Conservation (phyloP, 2,888 invertebrate species). For the Drosophila melanosoma region DNA sequence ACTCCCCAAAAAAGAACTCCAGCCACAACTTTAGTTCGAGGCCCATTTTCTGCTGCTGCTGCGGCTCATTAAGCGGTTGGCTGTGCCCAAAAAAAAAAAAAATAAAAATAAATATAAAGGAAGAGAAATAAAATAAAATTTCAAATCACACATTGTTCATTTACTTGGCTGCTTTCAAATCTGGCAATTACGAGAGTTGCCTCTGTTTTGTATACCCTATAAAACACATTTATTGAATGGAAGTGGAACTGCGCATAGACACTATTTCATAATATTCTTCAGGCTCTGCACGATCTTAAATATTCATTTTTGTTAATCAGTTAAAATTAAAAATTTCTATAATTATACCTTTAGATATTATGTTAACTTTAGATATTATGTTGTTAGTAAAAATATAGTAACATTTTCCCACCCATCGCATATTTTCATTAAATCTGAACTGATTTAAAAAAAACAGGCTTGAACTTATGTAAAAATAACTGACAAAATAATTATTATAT, state of each 20-base stretch:
- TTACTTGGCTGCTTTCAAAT: slow-evolving; percentile 42
- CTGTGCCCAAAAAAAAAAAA: slow-evolving; percentile 32
- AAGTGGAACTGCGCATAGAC: not conserved
- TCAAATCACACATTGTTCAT: slow-evolving; percentile 67
- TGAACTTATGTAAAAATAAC: not conserved
- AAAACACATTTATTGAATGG: not conserved
- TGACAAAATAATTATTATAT: not conserved
- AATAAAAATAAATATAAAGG: not conserved
- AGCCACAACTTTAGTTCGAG: slow-evolving; percentile 35
- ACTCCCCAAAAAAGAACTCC: slow-evolving; percentile 23
- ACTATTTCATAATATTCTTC: not conserved
- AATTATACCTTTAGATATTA: no score
- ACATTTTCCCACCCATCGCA: not conserved
- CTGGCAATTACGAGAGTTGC: slow-evolving; percentile 15
- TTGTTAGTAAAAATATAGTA: not conserved
- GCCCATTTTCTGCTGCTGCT: slow-evolving; percentile 30
- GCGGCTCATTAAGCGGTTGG: slow-evolving; percentile 52
- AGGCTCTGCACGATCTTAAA: not conserved
- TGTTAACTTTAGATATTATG: no score
- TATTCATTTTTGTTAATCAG: not conserved
- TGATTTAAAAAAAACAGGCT: not conserved
- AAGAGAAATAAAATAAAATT: slow-evolving; percentile 35
- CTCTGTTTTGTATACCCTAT: slow-evolving; percentile 21
- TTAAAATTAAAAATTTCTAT: not conserved
- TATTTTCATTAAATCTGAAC: not conserved